These are phyloP conservation scores for Colostygia pectinataria DNA, from an alignment of 2,888 invertebrate species.

Conservation along the genomic window DNA sequence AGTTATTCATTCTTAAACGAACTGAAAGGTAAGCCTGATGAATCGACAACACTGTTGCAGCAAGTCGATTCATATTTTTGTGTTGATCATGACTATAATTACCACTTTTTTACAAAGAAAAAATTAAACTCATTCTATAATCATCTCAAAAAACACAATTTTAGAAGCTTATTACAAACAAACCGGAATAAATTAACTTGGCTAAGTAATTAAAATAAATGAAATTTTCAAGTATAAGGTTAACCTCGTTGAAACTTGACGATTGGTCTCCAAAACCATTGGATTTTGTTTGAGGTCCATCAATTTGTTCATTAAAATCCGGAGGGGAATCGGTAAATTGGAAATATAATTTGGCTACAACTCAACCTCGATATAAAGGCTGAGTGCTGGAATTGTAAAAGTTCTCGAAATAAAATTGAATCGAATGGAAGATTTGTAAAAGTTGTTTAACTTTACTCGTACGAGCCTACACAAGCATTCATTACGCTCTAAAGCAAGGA, in stretches of 20 bases:
- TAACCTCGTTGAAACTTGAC: constrained; percentile 24
- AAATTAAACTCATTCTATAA: no score
- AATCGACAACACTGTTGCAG: no score
- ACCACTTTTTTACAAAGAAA: no score
- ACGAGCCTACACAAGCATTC: no score
- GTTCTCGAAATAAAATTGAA: constrained; percentile 6
- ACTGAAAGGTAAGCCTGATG: no score
- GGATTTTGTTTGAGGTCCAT: constrained; percentile 24
- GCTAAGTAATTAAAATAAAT: neutral
- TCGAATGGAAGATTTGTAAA: neutral
- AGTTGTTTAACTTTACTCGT: no score
- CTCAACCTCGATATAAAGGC: constrained; percentile 12
- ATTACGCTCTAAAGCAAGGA: no score
- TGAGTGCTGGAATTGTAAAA: neutral
- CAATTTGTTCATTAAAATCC: constrained; percentile 29
- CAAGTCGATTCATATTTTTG: no score
- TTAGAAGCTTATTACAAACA: no score
- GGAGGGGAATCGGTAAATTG: constrained; percentile 23
- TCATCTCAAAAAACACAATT: no score
- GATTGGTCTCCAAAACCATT: constrained; percentile 23
- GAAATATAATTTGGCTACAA: constrained; percentile 28
- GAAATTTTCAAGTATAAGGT: constrained; percentile 8
- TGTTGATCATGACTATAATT: no score
- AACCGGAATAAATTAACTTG: neutral
- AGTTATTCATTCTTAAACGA: no score